phyloP scores from a whole-genome alignment of 2,797 vertebrate species.

The Lacerta viridis region DNA sequence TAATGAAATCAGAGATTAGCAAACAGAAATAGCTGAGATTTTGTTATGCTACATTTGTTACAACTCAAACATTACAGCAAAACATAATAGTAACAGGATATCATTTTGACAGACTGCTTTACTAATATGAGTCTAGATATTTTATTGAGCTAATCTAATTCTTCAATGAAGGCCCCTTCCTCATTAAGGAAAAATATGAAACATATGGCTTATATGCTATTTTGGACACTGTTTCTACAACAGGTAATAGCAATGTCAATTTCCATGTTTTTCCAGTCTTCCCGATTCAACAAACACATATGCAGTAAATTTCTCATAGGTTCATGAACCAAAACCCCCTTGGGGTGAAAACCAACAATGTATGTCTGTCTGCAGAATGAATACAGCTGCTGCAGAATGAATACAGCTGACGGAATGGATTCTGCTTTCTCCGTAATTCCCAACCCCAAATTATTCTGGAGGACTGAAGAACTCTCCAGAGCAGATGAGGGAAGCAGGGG shows the following conservation, averaged over 20 bases:
- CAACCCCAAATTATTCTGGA: neutral
- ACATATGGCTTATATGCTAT: neutral
- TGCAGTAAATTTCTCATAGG: neutral
- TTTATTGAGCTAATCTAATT: conserved; percentile 17
- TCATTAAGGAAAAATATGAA: conserved; percentile 4
- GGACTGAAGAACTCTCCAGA: too few species aligned
- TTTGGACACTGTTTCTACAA: neutral
- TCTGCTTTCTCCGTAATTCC: neutral
- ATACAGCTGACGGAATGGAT: too few species aligned
- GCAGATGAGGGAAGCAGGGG: too few species aligned
- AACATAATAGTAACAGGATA: conserved; percentile 4
- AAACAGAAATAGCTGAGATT: conserved; percentile 6
- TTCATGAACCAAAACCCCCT: neutral
- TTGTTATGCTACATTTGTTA: conserved; percentile 11
- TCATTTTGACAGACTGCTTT: conserved; percentile 7
- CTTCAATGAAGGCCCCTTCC: neutral
- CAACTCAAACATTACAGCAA: neutral
- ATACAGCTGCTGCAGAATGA: too few species aligned
- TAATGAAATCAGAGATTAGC: conserved; percentile 22
- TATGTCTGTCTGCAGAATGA: too few species aligned
- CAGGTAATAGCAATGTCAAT: neutral
- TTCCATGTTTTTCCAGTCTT: neutral
- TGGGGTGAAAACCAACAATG: too few species aligned
- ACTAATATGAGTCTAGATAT: conserved; percentile 30
- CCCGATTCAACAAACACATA: neutral